Conservation (phyloP, 1,140 invertebrate species). For the Anastatus disparis region DNA sequence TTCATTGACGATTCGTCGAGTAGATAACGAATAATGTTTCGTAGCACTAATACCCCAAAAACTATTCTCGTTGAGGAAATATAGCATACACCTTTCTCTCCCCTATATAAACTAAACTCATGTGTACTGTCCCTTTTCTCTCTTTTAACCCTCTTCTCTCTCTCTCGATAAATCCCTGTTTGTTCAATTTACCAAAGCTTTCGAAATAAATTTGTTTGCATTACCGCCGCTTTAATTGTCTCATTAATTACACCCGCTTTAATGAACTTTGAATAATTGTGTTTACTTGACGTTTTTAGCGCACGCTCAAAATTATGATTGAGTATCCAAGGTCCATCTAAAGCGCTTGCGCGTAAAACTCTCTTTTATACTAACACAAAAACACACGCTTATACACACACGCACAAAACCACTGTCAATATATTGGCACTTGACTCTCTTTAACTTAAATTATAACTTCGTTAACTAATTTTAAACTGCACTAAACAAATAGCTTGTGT, state of each 20-base stretch:
- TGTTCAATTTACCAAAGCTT: constrained; percentile 37
- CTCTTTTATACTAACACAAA: no score
- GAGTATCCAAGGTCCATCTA: constrained; percentile 30
- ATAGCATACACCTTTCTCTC: neutral
- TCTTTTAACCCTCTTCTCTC: neutral
- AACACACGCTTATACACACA: no score
- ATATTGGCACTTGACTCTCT: no score
- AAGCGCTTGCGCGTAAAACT: neutral
- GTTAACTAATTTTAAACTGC: no score
- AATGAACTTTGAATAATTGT: constrained; percentile 44
- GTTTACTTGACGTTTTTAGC: constrained; percentile 41
- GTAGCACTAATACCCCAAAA: no score
- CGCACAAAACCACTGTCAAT: no score
- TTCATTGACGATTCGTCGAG: constrained; percentile 11
- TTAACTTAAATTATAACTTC: no score
- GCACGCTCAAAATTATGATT: constrained; percentile 38
- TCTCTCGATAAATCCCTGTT: constrained; percentile 30
- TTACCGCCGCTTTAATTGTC: constrained; percentile 38
- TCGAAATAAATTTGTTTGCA: constrained; percentile 40
- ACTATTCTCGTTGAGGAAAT: no score
- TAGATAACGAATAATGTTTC: no score
- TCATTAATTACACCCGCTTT: constrained; percentile 39
- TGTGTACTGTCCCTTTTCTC: no score
- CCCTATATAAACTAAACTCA: no score
- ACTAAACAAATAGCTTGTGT: no score